Evolutionary conservation across 2,113 vertebrate genomes (phyloP).

Genomic region (Gobio gobio): DNA sequence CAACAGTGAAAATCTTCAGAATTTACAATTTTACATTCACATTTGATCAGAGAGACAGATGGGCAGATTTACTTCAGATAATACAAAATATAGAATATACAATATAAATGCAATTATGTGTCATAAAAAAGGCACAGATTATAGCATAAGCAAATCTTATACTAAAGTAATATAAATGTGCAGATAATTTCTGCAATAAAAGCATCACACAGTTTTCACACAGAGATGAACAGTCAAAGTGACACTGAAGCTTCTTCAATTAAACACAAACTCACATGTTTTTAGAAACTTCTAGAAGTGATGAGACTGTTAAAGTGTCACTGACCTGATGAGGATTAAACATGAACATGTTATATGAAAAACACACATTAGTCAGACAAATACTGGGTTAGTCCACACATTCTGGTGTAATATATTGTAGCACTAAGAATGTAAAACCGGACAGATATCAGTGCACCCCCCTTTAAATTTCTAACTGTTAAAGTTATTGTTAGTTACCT

Average conservation of each 20-base stretch:
- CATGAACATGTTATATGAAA: neutral
- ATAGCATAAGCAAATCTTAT: neutral
- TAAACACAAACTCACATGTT: too few relatives aligned
- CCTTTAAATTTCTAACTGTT: too few relatives aligned
- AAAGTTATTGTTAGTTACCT: too few relatives aligned
- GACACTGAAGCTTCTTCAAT: neutral
- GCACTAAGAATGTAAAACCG: too few relatives aligned
- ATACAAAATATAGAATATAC: neutral
- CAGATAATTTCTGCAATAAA: too few relatives aligned
- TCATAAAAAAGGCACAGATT: neutral
- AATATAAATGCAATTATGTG: neutral
- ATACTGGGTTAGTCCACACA: neutral
- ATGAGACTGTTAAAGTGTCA: too few relatives aligned
- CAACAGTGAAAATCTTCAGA: neutral
- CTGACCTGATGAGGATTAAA: neutral
- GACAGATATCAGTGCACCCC: too few relatives aligned
- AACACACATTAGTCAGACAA: neutral
- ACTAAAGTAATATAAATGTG: neutral
- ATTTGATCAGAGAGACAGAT: neutral
- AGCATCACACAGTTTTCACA: neutral
- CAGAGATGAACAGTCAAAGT: neutral
- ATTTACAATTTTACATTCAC: neutral
- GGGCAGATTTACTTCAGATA: neutral
- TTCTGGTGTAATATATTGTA: neutral
- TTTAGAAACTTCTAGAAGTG: too few relatives aligned